phyloP scores from a whole-genome alignment of 2,797 vertebrate species.

The Myotis planiceps region DNA sequence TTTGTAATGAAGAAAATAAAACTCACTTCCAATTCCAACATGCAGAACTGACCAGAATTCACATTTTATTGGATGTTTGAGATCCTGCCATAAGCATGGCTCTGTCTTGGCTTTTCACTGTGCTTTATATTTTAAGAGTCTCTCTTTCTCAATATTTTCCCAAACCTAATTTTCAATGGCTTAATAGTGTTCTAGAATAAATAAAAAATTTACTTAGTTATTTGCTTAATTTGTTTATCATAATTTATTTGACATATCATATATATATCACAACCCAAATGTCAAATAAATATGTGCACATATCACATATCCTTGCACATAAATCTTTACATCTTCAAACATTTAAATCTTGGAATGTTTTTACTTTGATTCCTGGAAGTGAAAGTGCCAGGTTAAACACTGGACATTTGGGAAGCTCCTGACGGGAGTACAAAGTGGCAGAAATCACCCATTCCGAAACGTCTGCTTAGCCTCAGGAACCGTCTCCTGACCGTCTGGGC shows the following conservation, averaged over 20 bases:
- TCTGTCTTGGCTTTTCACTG: slow-evolving; percentile 16
- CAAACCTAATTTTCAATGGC: slow-evolving; percentile 11
- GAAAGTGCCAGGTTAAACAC: not conserved
- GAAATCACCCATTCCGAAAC: not conserved
- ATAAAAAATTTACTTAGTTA: not conserved
- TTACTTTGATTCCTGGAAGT: not conserved
- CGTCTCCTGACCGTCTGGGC: not conserved
- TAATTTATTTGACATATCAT: not conserved
- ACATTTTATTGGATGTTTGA: slow-evolving; percentile 45
- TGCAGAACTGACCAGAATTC: not conserved
- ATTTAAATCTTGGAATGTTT: slow-evolving; percentile 12
- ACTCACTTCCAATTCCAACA: not conserved
- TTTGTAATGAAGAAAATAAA: slow-evolving; percentile 45
- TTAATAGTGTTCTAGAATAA: not conserved
- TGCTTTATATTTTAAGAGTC: slow-evolving; percentile 30
- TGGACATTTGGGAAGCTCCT: not conserved
- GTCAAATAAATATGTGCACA: not conserved
- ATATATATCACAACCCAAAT: not conserved
- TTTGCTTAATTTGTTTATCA: not conserved
- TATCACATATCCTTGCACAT: not conserved
- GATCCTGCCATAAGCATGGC: not conserved
- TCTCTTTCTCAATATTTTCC: not conserved
- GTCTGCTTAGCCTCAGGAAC: not conserved
- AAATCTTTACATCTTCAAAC: not conserved
- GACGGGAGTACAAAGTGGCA: not conserved